Percentiles rank a stretch among this genome's conserved stretches.
Evolutionary conservation across 1,140 invertebrate genomes (phyloP).

Genomic region (Riptortus pedestris): DNA sequence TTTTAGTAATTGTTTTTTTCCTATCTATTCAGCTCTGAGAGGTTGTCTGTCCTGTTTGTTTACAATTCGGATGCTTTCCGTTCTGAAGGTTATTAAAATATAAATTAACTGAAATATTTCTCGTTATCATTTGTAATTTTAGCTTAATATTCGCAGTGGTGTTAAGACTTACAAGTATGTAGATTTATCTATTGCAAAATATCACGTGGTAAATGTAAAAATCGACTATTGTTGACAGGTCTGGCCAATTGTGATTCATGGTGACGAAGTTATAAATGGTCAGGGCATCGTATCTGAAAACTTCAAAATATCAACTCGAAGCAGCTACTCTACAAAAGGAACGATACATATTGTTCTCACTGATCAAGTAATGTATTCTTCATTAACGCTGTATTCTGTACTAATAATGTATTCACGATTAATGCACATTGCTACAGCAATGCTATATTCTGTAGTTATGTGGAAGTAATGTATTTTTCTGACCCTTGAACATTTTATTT

Average conservation of each 20-base stretch:
- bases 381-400: not conserved
- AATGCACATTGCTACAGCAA: not conserved
- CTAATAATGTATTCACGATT: too few species aligned
- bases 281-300: constrained; percentile 3
- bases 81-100: too few species aligned
- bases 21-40: too few species aligned
- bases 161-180: too few species aligned
- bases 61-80: too few species aligned
- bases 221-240: not conserved
- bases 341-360: constrained; percentile 17
- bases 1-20: too few species aligned
- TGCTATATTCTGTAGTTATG: not conserved
- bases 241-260: constrained; percentile 18
- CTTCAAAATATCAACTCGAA: not conserved
- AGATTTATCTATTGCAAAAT: too few species aligned
- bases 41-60: too few species aligned
- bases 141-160: too few species aligned
- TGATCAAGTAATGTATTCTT: constrained; percentile 11
- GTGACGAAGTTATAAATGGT: not conserved
- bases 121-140: too few species aligned
- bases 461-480: not conserved
- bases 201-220: not conserved
- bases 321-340: not conserved
- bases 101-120: too few species aligned
- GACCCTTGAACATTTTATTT: not conserved